phyloP scores from a whole-genome alignment of 2,888 invertebrate species.

The Pelosia muscerda region DNA sequence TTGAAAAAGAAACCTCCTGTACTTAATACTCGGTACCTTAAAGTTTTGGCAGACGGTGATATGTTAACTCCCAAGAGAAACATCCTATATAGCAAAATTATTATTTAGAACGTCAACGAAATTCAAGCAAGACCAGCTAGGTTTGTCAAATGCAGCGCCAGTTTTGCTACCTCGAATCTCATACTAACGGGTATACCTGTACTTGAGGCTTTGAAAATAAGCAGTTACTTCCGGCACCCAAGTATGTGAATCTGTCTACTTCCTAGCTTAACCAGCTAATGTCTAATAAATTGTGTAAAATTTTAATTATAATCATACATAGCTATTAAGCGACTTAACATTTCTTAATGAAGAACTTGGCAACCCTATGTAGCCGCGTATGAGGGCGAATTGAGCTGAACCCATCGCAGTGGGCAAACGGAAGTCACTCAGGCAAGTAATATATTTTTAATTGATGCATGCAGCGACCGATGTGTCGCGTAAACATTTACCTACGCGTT shows the following conservation, averaged over 20 bases:
- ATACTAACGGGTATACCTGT: neutral
- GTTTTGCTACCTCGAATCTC: neutral
- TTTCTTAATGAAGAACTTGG: neutral
- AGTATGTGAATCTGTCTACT: neutral
- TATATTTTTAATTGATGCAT: constrained; percentile 85
- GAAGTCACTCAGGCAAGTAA: constrained; percentile 75
- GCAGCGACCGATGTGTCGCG: constrained; percentile 76
- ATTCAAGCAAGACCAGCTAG: too few relatives aligned
- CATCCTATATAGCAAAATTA: too few relatives aligned
- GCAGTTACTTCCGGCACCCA: neutral
- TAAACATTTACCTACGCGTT: constrained; percentile 82
- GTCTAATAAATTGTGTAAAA: neutral
- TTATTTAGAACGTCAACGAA: too few relatives aligned
- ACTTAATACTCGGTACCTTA: neutral
- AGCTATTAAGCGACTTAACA: neutral
- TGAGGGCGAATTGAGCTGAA: constrained; percentile 42
- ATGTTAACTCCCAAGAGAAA: too few relatives aligned
- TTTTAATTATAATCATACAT: neutral
- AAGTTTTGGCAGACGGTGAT: too few relatives aligned
- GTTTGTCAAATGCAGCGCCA: neutral
- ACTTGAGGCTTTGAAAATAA: neutral
- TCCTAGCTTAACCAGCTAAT: neutral
- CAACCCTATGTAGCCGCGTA: constrained; percentile 23
- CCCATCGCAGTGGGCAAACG: constrained; percentile 60
- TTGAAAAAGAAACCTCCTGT: neutral